These are phyloP conservation scores for Branchipolynoe longqiensis DNA, from an alignment of 2,888 invertebrate genomes.

Conservation along the genomic window DNA sequence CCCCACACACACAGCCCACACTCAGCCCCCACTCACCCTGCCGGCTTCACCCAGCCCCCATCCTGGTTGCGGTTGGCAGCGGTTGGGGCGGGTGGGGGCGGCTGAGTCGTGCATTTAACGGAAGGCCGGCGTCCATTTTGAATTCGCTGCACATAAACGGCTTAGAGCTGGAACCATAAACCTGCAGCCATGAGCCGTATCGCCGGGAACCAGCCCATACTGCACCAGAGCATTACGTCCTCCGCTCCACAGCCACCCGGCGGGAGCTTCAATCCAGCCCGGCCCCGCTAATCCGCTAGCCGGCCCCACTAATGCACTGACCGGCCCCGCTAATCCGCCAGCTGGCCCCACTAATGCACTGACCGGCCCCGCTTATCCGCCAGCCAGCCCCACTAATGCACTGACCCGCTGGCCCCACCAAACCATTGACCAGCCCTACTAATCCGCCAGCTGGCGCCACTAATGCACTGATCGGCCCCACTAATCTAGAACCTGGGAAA, in stretches of 20 bases:
- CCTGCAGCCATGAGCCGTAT: constrained; percentile 1
- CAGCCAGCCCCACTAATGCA: background rate
- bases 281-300: background rate
- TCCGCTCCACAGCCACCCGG: background rate
- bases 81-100: background rate
- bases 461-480: background rate
- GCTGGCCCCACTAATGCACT: background rate
- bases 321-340: background rate
- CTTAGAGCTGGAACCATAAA: constrained; percentile 10
- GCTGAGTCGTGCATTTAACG: background rate
- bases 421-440: background rate
- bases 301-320: background rate
- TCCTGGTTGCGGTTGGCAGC: background rate
- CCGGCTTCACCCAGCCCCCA: background rate
- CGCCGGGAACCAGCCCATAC: constrained; percentile 22
- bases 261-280: background rate
- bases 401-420: background rate
- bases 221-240: constrained; percentile 17
- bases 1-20: background rate
- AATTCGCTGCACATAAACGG: constrained; percentile 41
- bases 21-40: background rate
- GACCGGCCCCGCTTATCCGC: background rate
- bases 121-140: background rate
- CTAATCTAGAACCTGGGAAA: background rate
- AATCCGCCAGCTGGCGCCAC: background rate